phyloP scores from a whole-genome alignment of 2,113 vertebrate species.

The Lepisosteus osseus region DNA sequence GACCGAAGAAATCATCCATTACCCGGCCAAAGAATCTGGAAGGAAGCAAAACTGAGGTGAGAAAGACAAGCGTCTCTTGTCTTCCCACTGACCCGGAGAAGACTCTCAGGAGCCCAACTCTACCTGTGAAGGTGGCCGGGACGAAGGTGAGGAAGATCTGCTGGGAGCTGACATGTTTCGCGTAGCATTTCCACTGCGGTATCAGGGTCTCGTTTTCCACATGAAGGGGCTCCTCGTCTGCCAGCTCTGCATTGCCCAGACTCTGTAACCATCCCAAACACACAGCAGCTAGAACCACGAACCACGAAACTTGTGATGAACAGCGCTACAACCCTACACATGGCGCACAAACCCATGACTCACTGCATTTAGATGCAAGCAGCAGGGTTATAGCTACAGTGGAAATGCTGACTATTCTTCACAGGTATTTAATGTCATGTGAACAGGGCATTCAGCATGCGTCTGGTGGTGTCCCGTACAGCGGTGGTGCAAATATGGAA shows the following conservation, averaged over 20 bases:
- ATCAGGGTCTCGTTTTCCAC: slow-evolving; percentile 38
- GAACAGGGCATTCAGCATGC: too few relatives aligned
- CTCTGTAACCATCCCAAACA: slow-evolving; percentile 57
- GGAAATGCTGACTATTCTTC: too few relatives aligned
- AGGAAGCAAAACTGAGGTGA: too few relatives aligned
- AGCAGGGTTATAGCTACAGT: neutral
- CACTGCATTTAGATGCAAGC: neutral
- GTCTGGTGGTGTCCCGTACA: too few relatives aligned
- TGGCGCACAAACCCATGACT: neutral
- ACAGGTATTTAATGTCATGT: too few relatives aligned
- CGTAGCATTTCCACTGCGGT: slow-evolving; percentile 89
- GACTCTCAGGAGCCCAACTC: neutral
- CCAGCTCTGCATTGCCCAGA: slow-evolving; percentile 69
- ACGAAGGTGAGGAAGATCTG: slow-evolving; percentile 91
- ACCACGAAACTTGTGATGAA: neutral
- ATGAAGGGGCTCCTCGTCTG: slow-evolving; percentile 61
- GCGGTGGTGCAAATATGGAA: too few relatives aligned
- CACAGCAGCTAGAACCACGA: neutral
- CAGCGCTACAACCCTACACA: neutral
- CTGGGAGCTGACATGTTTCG: slow-evolving; percentile 79
- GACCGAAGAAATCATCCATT: neutral
- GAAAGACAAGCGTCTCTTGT: neutral
- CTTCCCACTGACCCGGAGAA: too few relatives aligned
- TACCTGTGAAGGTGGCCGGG: slow-evolving; percentile 84
- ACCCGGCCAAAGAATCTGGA: neutral